Conservation (phyloP, 2,888 invertebrate genomes). For the Tubiluchus corallicola region DNA sequence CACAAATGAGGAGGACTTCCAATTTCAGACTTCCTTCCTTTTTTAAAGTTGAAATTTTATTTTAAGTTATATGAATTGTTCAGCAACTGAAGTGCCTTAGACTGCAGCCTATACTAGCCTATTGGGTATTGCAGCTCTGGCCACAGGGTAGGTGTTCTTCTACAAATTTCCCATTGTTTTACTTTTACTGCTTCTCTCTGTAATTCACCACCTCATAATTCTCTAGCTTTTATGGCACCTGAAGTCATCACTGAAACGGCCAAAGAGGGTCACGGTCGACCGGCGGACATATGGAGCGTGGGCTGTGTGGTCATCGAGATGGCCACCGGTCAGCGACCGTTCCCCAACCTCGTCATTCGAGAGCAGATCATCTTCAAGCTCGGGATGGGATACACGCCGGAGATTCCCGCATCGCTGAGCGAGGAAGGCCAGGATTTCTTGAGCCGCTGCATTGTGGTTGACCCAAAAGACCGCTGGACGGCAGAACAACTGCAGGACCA, state of each 20-base stretch:
- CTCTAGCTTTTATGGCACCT: conserved; percentile 83
- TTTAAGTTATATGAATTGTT: too few relatives aligned
- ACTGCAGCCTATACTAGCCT: too few relatives aligned
- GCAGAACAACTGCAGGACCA: conserved; percentile 51
- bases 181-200: too few relatives aligned
- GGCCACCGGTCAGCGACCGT: conserved; percentile 78
- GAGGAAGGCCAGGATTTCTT: conserved; percentile 67
- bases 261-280: conserved; percentile 61
- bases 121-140: too few relatives aligned
- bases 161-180: too few relatives aligned
- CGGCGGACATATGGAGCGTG: conserved; percentile 87
- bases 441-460: conserved; percentile 55
- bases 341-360: conserved; percentile 77
- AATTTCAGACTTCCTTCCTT: too few relatives aligned
- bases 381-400: conserved; percentile 71
- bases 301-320: conserved; percentile 91
- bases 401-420: conserved; percentile 51
- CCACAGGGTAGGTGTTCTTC: too few relatives aligned
- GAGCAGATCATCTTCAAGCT: conserved; percentile 91
- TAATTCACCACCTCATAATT: too few relatives aligned
- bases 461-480: conserved; percentile 49
- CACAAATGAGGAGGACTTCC: too few relatives aligned
- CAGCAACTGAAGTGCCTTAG: too few relatives aligned
- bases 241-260: conserved; percentile 45
- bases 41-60: too few relatives aligned